Base-by-base conservation (phyloP, 2,888 invertebrate genomes). In the Mesoligia furuncula region DNA sequence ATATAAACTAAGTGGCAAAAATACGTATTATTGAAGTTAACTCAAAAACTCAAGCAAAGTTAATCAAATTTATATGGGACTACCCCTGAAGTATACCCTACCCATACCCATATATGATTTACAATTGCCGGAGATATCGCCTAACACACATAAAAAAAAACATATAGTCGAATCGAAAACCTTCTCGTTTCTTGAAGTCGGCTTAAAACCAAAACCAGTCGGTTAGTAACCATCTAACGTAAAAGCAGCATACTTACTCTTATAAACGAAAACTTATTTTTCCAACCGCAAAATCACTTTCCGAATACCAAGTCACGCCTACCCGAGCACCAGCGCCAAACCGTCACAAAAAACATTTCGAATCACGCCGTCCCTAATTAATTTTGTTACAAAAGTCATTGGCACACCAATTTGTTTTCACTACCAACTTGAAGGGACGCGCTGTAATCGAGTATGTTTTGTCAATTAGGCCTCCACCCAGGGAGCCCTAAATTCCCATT, bases 401-500 rank as follows among this genome's bases (percentile, higher is more conserved):
- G 83, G 89, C 89, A 81, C 84, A 80, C 85, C 87, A 88, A 90
- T 90, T 91, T 90, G 89, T 92, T 90, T 91, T 86, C 88, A 88
- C 90, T 85, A 87, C 86, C 75, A 85, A 87, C 77, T 83, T 84
- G 80, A 87, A 87, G 88, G 89, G 88, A 81, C 88, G 86, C 70
- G 85, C 85, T 87, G 92, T 92, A 92, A 91, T 93, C 92, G 91
- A 93, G 93, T 93, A 92, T 94, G 94, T 94, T 93, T 94, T 95
- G 94, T 95, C 94, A 95, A 95, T 95, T 95, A 95, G 93, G 92
- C 86, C 90, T 90, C 85, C 93, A 88, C 93, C 88, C 89, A 85
- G 92, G 94, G 94, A 91, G 83, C 92, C 91, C 93, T 95, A 94
- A 93, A 95, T 95, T 93, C 93, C 93, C 94, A 95, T 95, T 95